A percentile compares a stretch with the other conserved stretches of the same genome.
These are phyloP conservation scores for Zaprionus africanus DNA, from an alignment of 1,140 invertebrate species.

Conservation along the genomic window DNA sequence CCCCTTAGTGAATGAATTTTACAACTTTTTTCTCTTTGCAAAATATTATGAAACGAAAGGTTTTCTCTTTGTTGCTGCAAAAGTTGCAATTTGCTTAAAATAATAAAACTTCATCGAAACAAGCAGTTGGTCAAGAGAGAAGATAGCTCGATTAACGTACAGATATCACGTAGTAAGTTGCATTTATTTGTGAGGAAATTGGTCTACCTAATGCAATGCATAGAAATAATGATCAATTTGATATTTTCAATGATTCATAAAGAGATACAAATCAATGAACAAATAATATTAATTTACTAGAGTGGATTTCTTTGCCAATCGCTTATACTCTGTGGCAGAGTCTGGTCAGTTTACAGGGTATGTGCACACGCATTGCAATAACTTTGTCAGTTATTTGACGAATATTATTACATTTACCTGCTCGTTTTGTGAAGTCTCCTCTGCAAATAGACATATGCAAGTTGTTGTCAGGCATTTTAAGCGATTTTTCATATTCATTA, in stretches of 20 bases:
- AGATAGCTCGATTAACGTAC: not conserved
- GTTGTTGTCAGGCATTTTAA: not conserved
- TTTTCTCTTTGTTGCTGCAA: not conserved
- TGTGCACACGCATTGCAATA: not conserved
- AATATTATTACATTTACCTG: slow-evolving; percentile 56
- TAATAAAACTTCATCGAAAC: slow-evolving; percentile 27
- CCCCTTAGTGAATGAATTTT: no score
- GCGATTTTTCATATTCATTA: slow-evolving; percentile 2
- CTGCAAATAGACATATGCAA: not conserved
- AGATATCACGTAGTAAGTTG: not conserved
- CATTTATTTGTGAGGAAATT: not conserved
- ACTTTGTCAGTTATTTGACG: slow-evolving; percentile 23
- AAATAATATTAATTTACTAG: not conserved
- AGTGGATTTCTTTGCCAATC: not conserved
- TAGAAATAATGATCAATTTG: not conserved
- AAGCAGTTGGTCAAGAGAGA: not conserved
- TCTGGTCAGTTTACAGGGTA: not conserved
- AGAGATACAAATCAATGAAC: no score
- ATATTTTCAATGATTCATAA: not conserved
- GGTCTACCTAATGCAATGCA: not conserved
- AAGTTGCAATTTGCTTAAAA: slow-evolving; percentile 22
- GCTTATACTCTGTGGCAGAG: no score
- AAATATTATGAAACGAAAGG: not conserved
- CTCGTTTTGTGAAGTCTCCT: slow-evolving; percentile 6
- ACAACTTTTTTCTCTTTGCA: not conserved